A percentile compares a stretch with the other conserved stretches of the same genome.
phyloP scores from a whole-genome alignment of 1,140 invertebrate genomes.

The Mercenaria mercenaria region DNA sequence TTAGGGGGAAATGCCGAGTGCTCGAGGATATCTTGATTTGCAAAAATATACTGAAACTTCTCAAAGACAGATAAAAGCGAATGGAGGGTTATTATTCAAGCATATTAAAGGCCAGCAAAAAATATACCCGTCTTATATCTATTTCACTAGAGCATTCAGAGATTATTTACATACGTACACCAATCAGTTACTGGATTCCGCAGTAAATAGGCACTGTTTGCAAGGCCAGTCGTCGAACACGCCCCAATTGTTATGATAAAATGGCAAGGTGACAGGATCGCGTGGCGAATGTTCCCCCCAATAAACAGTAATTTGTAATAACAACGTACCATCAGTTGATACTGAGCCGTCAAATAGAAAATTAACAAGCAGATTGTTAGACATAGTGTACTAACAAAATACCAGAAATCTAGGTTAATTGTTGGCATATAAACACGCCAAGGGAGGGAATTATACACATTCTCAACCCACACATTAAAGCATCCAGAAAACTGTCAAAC shows the following conservation, averaged over 20 bases:
- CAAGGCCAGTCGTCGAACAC: background rate
- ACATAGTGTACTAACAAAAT: background rate
- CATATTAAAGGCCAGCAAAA: too few relatives aligned
- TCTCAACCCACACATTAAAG: too few relatives aligned
- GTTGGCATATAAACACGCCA: background rate
- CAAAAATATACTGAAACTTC: too few relatives aligned
- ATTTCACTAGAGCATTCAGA: too few relatives aligned
- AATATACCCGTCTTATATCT: too few relatives aligned
- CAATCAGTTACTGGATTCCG: background rate
- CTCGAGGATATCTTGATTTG: too few relatives aligned
- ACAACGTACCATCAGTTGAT: background rate
- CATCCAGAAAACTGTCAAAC: too few relatives aligned
- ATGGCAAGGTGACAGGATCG: background rate
- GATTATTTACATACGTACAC: too few relatives aligned
- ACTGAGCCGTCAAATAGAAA: background rate
- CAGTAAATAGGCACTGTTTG: background rate
- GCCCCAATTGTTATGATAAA: background rate
- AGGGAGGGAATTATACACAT: too few relatives aligned
- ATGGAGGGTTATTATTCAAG: too few relatives aligned
- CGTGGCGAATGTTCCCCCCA: background rate
- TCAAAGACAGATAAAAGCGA: too few relatives aligned
- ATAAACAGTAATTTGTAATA: constrained; percentile 10
- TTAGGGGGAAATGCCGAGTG: too few relatives aligned
- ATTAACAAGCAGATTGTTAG: background rate
- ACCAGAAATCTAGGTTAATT: background rate